Conservation (phyloP, 2,888 invertebrate genomes). For the Tipula confusa region DNA sequence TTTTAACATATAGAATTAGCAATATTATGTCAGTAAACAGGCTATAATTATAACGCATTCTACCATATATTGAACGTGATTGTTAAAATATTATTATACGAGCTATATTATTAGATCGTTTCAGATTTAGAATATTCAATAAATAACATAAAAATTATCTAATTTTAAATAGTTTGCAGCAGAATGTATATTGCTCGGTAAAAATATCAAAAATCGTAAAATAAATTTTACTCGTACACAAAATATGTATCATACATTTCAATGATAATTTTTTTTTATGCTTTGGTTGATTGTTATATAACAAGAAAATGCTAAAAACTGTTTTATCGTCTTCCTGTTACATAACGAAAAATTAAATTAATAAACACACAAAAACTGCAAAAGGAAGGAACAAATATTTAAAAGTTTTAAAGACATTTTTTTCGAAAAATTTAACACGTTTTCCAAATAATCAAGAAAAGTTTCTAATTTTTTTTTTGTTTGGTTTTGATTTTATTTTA, state of each 20-base stretch:
- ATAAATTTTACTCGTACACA: not conserved
- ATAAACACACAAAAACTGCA: not conserved
- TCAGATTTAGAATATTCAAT: not conserved
- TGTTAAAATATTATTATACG: no score
- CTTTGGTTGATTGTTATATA: no score
- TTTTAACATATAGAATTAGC: no score
- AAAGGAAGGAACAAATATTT: no score
- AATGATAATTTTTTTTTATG: not conserved
- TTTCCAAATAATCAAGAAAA: constrained; percentile 20
- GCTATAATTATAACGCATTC: not conserved
- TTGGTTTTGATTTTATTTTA: no score
- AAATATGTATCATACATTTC: no score
- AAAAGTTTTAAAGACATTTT: not conserved
- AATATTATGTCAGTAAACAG: not conserved
- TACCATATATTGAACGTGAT: not conserved
- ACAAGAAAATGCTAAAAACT: not conserved
- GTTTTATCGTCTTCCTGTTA: not conserved
- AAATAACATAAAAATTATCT: not conserved
- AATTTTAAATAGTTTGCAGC: not conserved
- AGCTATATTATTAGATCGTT: no score
- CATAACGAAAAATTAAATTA: not conserved
- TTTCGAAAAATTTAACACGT: not conserved
- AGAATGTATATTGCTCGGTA: not conserved
- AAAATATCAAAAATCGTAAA: not conserved
- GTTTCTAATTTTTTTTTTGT: not conserved